Evolutionary conservation across 2,797 vertebrate species (phyloP).

Genomic region (Pseudocheirus occidentalis): DNA sequence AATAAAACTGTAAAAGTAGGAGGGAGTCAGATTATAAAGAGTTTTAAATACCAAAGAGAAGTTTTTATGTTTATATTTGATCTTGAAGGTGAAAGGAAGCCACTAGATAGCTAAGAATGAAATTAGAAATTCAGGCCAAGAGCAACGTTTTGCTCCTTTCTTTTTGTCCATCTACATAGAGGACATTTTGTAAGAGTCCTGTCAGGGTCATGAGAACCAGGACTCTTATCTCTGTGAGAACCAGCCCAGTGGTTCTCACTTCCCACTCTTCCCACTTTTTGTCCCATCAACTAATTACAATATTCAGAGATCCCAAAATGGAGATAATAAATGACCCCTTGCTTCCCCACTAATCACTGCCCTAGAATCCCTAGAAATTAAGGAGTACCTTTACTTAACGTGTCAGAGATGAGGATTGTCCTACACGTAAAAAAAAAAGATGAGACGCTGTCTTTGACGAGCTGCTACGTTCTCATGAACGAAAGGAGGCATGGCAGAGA

Average conservation of each 20-base stretch:
- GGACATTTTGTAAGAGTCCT: not conserved
- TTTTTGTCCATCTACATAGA: not conserved
- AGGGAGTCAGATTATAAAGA: not conserved
- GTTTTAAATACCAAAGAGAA: not conserved
- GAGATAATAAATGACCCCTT: not conserved
- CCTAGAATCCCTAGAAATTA: not conserved
- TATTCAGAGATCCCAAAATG: not conserved
- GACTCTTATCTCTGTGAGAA: not conserved
- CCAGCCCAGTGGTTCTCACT: not conserved
- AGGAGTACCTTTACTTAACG: not conserved
- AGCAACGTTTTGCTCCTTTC: not conserved
- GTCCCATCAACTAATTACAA: not conserved
- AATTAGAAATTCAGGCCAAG: not conserved
- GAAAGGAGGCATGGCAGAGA: not conserved
- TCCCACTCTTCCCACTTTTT: not conserved
- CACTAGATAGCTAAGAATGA: not conserved
- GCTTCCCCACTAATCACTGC: not conserved
- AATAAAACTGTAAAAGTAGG: not conserved
- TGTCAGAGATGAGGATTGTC: not conserved
- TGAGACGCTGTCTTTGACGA: not conserved
- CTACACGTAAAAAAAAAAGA: not conserved
- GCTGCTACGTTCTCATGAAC: not conserved
- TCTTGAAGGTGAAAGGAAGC: not conserved
- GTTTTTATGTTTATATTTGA: not conserved
- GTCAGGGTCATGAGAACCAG: not conserved